Base-by-base conservation (phyloP, 2,888 invertebrate species). In the Diarsia dahlii region DNA sequence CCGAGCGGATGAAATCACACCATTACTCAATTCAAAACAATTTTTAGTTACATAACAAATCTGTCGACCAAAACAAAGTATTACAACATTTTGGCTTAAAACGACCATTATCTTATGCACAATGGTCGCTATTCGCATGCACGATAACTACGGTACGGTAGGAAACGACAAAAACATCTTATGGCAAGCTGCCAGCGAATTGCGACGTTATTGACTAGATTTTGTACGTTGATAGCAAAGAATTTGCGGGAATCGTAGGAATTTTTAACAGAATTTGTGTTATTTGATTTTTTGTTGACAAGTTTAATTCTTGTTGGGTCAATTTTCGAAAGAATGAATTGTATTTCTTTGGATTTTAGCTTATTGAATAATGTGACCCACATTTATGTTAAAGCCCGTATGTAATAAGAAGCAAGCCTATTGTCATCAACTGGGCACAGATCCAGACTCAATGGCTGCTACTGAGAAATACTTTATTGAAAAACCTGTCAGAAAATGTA, bases 161-260 rank as follows among this genome's bases (percentile, higher is more conserved):
- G 28, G n/a, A 28, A 80, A 76, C 28, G 39, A 46, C 68, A 71
- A 20, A 34, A n/a, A 71, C 56, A 66, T 60, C 20, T 28, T 62
- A n/a, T 83, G 81, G 81, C 84, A 48, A 20, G 10, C n/a, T 69
- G 84, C 81, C 84, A 78, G 54, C 34, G 23, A 70, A 70, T n/a
- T 28, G 64, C 69, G 64, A 60, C 64, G 64, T 78, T 56, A 62
- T 66, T 63, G 74, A 50, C 70, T 18, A 80, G 20, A 73, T 34
- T 50, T 71, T 28, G 58, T 50, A 73, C 56, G 23, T 13, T 48
- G 45, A 34, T 50, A 56, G 12, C 13, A 13, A 50, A 50, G 0
- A 54, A 50, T 80, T 63, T 50, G 45, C 28, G 45, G 45, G 23
- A 18, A 72, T 64, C 34, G 63, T 72, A 45, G 20, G 15, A 46